These are phyloP conservation scores for Drosophila elegans DNA, from an alignment of 1,140 invertebrate genomes.

Conservation along the genomic window DNA sequence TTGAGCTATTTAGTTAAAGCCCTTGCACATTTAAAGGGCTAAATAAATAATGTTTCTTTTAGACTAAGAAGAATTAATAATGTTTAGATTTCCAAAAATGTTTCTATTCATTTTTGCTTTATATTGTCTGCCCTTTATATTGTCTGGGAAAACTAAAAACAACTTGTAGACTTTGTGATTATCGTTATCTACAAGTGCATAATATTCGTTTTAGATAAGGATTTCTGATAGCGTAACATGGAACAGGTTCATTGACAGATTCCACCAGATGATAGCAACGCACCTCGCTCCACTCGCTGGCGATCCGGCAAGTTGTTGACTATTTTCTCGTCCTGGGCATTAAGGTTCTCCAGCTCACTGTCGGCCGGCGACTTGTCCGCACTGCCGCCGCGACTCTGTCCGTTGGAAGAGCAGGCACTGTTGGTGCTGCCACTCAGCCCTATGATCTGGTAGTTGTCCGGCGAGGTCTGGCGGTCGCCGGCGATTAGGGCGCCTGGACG, in stretches of 20 bases:
- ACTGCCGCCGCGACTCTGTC: conserved; percentile 69
- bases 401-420: conserved; percentile 67
- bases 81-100: no score
- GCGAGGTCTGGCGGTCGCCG: conserved; percentile 60
- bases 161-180: not conserved
- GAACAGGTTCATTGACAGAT: not conserved
- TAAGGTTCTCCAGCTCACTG: conserved; percentile 77
- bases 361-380: conserved; percentile 75
- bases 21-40: no score
- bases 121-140: no score
- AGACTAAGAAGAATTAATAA: no score
- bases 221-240: not conserved
- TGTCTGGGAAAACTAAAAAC: no score
- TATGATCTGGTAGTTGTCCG: conserved; percentile 77
- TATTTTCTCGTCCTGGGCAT: conserved; percentile 78
- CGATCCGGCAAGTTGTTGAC: conserved; percentile 74
- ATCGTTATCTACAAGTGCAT: not conserved
- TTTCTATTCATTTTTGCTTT: no score
- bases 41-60: no score
- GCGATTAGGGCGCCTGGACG: conserved; percentile 86
- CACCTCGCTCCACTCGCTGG: conserved; percentile 62
- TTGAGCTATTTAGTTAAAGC: not conserved
- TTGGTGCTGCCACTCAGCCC: conserved; percentile 68
- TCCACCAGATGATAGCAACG: not conserved
- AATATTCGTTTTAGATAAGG: not conserved